These are phyloP conservation scores for Drymonia ruficornis DNA, from an alignment of 2,888 invertebrate genomes.

Conservation along the genomic window DNA sequence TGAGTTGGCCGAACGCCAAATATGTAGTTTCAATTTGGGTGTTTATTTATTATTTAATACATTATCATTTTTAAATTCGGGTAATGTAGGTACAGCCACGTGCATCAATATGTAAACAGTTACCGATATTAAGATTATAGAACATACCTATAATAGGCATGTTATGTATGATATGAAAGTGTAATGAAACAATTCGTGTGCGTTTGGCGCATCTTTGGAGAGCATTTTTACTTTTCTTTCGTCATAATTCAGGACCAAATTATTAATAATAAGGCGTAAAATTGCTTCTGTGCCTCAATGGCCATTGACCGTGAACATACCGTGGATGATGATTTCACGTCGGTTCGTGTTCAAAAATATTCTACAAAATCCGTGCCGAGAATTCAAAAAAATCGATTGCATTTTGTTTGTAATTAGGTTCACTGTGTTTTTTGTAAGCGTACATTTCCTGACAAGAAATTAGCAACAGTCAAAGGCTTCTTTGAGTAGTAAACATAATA, in stretches of 20 bases:
- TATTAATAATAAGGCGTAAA: neutral
- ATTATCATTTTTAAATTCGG: neutral
- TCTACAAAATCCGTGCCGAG: constrained; percentile 3
- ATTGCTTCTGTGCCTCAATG: constrained; percentile 3
- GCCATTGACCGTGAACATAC: neutral
- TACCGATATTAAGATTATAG: neutral
- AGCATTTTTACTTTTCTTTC: too few species aligned
- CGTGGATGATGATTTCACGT: constrained; percentile 2
- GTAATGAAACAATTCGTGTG: too few species aligned
- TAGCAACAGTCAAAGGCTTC: constrained; percentile 33
- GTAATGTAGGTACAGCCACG: neutral
- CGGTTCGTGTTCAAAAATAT: neutral
- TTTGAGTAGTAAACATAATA: constrained; percentile 27
- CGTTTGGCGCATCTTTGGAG: too few species aligned
- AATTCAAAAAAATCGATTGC: constrained; percentile 1
- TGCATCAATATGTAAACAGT: neutral
- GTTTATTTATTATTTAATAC: constrained; percentile 4
- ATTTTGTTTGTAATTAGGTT: constrained; percentile 12
- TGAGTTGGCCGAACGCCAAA: constrained; percentile 3
- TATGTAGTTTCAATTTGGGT: neutral
- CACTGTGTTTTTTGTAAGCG: constrained; percentile 1
- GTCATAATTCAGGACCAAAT: too few species aligned
- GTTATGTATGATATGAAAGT: too few species aligned
- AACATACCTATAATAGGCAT: too few species aligned
- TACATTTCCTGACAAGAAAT: constrained; percentile 35